A percentile compares a stretch with the other conserved stretches of the same genome.
phyloP scores from a whole-genome alignment of 2,797 vertebrate species.

The Danionella dracula region DNA sequence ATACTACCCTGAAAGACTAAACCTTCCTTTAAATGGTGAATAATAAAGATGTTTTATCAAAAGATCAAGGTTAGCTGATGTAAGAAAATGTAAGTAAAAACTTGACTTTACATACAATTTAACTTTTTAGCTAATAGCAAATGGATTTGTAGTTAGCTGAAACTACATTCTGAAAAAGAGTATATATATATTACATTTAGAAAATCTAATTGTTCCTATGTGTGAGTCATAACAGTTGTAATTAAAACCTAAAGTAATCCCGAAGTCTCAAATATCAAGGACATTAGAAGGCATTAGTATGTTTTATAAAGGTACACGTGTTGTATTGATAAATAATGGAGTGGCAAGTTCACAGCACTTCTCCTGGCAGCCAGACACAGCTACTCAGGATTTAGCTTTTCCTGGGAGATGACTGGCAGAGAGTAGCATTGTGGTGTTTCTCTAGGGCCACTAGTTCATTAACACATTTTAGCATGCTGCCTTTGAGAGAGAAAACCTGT shows the following conservation, averaged over 20 bases:
- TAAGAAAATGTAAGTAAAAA: too few species aligned
- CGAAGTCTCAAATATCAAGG: neutral
- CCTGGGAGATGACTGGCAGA: slow-evolving; percentile 34
- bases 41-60: too few species aligned
- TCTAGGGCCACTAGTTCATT: slow-evolving; percentile 25
- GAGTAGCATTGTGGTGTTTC: slow-evolving; percentile 4
- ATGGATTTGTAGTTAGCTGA: too few species aligned
- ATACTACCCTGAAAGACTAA: too few species aligned
- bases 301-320: neutral
- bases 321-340: slow-evolving; percentile 17
- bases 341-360: neutral
- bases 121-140: too few species aligned
- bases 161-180: too few species aligned
- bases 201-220: neutral
- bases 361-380: slow-evolving; percentile 34
- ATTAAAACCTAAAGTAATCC: neutral
- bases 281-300: neutral
- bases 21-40: too few species aligned
- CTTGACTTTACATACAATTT: too few species aligned
- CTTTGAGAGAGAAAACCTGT: neutral
- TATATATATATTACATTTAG: neutral
- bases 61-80: too few species aligned
- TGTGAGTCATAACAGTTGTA: neutral
- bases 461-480: neutral
- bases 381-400: slow-evolving; percentile 23